Evolutionary conservation across 2,113 vertebrate species (phyloP).

Genomic region (Crocuta crocuta): DNA sequence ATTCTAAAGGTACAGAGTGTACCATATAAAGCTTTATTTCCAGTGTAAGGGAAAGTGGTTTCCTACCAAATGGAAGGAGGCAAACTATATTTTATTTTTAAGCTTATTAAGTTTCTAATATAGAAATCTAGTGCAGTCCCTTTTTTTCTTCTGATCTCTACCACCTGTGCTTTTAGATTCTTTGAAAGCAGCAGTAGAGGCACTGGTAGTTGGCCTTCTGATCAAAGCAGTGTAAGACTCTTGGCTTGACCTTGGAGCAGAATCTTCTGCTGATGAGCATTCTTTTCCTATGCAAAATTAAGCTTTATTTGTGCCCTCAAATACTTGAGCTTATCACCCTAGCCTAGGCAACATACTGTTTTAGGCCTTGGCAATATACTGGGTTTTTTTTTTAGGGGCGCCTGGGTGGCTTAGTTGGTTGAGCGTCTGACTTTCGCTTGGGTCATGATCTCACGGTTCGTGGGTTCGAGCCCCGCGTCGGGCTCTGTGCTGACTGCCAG

Average conservation of each 20-base stretch:
- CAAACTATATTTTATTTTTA: slow-evolving; percentile 48
- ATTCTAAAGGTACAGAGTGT: background rate
- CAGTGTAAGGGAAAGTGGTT: slow-evolving; percentile 44
- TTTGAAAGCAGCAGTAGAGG: background rate
- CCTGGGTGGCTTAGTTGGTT: no score
- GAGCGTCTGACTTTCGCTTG: no score
- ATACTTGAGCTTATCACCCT: background rate
- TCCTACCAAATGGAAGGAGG: slow-evolving; percentile 42
- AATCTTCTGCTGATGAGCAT: background rate
- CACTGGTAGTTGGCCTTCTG: background rate
- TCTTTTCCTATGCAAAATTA: slow-evolving; percentile 23
- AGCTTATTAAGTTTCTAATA: slow-evolving; percentile 36
- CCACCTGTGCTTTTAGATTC: background rate
- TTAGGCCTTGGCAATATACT: background rate
- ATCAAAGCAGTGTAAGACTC: background rate
- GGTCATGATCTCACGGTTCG: no score
- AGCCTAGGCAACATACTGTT: background rate
- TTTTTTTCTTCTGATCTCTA: background rate
- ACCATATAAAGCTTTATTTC: slow-evolving; percentile 50
- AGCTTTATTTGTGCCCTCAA: background rate
- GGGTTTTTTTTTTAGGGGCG: no score
- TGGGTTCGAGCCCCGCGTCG: no score
- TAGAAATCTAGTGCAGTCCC: background rate
- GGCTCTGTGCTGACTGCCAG: no score
- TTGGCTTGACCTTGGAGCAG: background rate